Conservation (phyloP, 1,140 invertebrate species). For the Hesperophylax magnus region DNA sequence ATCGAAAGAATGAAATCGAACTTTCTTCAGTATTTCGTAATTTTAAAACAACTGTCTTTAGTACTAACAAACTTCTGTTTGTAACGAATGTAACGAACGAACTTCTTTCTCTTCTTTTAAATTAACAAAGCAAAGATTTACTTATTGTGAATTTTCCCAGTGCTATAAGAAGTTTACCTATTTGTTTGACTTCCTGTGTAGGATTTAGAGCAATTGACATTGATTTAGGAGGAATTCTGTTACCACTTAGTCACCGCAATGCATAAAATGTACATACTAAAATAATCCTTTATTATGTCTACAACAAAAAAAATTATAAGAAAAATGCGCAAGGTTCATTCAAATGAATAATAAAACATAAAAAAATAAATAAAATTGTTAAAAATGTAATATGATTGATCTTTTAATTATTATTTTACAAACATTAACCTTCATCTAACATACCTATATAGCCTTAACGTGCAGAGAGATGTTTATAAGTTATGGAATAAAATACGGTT, state of each 20-base stretch:
- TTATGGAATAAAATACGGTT: neutral
- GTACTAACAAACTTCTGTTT: neutral
- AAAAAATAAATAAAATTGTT: constrained; percentile 32
- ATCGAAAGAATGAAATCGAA: neutral
- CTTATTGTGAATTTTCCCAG: neutral
- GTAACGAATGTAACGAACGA: neutral
- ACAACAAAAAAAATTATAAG: constrained; percentile 22
- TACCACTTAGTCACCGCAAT: constrained; percentile 26
- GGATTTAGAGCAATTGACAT: neutral
- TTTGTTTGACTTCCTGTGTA: neutral
- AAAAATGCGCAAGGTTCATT: constrained; percentile 24
- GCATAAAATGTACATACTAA: constrained; percentile 24
- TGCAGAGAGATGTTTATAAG: neutral
- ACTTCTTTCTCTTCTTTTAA: neutral
- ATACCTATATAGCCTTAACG: neutral
- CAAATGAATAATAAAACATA: constrained; percentile 32
- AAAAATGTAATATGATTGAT: constrained; percentile 5
- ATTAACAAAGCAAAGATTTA: no score
- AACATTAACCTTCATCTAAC: neutral
- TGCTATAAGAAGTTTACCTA: neutral
- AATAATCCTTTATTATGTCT: neutral
- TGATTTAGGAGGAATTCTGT: neutral
- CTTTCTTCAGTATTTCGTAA: neutral
- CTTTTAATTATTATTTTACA: neutral
- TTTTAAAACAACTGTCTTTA: neutral